Evolutionary conservation across 2,888 invertebrate genomes (phyloP).

Genomic region (Oasisia sp.): DNA sequence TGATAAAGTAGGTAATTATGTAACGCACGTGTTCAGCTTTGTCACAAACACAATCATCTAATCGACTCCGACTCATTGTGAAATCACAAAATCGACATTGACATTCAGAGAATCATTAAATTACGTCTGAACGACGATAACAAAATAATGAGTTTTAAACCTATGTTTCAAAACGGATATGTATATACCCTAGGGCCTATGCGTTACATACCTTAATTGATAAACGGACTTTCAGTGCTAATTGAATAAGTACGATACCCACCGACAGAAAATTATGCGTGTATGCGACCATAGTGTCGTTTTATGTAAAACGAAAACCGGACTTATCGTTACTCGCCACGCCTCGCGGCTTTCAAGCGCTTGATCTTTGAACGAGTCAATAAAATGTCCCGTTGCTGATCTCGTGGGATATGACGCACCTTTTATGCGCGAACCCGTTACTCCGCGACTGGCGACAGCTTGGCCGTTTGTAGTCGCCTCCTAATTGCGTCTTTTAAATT

Average conservation of each 20-base stretch:
- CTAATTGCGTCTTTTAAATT: slow-evolving; percentile 5
- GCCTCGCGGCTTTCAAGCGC: not conserved
- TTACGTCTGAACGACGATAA: not conserved
- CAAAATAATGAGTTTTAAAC: not conserved
- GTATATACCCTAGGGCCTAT: not conserved
- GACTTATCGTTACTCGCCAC: not conserved
- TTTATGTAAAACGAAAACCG: not conserved
- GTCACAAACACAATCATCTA: slow-evolving; percentile 2
- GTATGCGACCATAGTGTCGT: not conserved
- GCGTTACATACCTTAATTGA: not conserved
- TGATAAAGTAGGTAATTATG: not conserved
- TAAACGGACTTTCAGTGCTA: not conserved
- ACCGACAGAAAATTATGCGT: not conserved
- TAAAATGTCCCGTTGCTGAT: not conserved
- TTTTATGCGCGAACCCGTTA: slow-evolving; percentile 17
- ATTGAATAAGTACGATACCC: not conserved
- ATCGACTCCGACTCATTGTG: not conserved
- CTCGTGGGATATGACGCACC: slow-evolving; percentile 3
- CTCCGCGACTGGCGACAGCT: slow-evolving; percentile 13
- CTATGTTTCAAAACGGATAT: not conserved
- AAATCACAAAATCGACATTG: not conserved
- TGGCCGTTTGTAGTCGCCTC: not conserved
- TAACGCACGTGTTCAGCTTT: not conserved
- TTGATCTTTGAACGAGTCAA: slow-evolving; percentile 12
- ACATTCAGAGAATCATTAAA: not conserved